phyloP scores from a whole-genome alignment of 1,140 invertebrate genomes.

The Dendroctonus ponderosae region DNA sequence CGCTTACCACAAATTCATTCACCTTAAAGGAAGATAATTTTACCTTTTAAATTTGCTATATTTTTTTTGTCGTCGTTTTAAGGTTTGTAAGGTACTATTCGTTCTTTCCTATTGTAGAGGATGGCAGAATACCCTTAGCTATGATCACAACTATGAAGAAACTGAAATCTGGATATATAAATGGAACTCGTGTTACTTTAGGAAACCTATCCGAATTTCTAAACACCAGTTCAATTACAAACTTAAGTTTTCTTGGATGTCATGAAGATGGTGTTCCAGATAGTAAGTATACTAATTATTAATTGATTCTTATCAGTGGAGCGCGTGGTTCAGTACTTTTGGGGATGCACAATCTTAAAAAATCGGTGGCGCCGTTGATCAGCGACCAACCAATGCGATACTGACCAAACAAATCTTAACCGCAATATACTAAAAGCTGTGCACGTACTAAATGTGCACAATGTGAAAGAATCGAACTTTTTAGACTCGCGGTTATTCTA shows the following conservation, averaged over 20 bases:
- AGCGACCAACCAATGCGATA: no score
- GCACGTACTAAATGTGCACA: no score
- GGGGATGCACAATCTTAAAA: not conserved
- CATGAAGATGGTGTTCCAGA: constrained; percentile 88
- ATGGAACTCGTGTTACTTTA: constrained; percentile 92
- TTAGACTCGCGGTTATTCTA: no score
- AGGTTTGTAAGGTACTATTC: no score
- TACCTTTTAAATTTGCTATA: no score
- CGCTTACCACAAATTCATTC: no score
- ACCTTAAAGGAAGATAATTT: no score
- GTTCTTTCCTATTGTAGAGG: constrained; percentile 63
- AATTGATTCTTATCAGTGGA: not conserved
- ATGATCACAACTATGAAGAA: constrained; percentile 98
- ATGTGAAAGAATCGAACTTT: no score
- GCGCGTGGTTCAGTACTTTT: not conserved
- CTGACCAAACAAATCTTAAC: no score
- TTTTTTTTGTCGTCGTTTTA: no score
- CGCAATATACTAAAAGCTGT: not conserved
- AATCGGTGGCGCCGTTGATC: no score
- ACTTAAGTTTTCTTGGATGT: constrained; percentile 90
- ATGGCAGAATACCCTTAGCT: constrained; percentile 86
- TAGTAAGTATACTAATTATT: constrained; percentile 52
- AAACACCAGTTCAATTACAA: constrained; percentile 93
- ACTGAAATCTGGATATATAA: constrained; percentile 97
- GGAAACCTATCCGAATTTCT: constrained; percentile 90